Conservation (phyloP, 2,797 vertebrate species). For the Pseudocheirus occidentalis region DNA sequence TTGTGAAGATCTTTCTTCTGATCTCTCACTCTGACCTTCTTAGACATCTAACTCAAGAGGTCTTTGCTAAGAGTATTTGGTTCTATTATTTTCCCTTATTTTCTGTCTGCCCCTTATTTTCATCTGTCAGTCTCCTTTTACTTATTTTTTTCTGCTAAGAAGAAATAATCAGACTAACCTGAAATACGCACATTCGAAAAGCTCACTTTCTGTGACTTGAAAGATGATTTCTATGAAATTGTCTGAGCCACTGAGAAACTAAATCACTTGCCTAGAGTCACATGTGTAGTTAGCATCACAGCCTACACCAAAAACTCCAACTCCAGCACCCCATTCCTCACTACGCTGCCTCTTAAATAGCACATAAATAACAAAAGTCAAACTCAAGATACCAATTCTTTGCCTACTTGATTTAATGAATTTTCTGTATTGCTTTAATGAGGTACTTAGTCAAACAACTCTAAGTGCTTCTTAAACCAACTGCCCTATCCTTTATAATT, state of each 20-base stretch:
- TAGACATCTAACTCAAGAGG: background rate
- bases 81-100: too few relatives aligned
- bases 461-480: conserved; percentile 2
- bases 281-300: background rate
- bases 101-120: background rate
- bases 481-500: conserved; percentile 19
- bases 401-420: conserved; percentile 22
- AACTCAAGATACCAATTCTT: background rate
- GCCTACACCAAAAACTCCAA: background rate
- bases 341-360: background rate
- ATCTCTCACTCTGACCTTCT: background rate
- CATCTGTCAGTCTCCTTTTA: background rate
- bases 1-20: background rate
- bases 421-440: conserved; percentile 38
- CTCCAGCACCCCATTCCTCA: background rate
- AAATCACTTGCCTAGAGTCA: too few relatives aligned
- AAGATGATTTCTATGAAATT: background rate
- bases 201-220: background rate
- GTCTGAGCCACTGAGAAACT: background rate
- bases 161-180: background rate
- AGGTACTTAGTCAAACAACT: conserved; percentile 6
- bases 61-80: background rate
- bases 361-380: conserved; percentile 19
- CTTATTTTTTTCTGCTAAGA: background rate
- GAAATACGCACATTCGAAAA: background rate